Evolutionary conservation across 2,113 vertebrate species (phyloP).

Genomic region (Burhinus oedicnemus): DNA sequence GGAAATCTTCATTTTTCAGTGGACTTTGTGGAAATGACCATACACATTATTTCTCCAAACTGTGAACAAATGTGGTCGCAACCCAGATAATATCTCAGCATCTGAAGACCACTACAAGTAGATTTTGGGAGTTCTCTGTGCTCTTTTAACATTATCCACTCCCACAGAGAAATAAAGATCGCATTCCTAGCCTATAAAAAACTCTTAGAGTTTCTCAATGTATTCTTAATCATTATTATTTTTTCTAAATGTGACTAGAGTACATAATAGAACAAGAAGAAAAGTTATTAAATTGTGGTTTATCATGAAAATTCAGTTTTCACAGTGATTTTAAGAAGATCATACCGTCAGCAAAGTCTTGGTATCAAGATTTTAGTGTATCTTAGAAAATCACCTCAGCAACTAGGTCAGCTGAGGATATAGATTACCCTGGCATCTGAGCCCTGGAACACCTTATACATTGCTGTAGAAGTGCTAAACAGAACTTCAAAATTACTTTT

Average conservation of each 20-base stretch:
- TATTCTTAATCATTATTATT: not conserved
- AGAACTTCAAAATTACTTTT: not conserved
- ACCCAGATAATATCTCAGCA: not conserved
- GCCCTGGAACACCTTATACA: not conserved
- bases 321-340: not conserved
- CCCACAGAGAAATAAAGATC: not conserved
- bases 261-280: not conserved
- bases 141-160: not conserved
- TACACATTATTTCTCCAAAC: not conserved
- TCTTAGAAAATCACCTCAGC: not conserved
- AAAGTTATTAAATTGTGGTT: not conserved
- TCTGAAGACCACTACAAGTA: not conserved
- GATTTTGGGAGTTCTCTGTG: not conserved
- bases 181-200: not conserved
- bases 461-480: not conserved
- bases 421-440: not conserved
- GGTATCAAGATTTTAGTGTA: not conserved
- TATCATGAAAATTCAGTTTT: not conserved
- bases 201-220: not conserved
- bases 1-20: not conserved
- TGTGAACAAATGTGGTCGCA: not conserved
- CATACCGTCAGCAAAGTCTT: not conserved
- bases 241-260: not conserved
- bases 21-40: not conserved
- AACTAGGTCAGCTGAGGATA: conserved; percentile 8